These are phyloP conservation scores for Colletes latitarsis DNA, from an alignment of 1,140 invertebrate species.

Conservation along the genomic window DNA sequence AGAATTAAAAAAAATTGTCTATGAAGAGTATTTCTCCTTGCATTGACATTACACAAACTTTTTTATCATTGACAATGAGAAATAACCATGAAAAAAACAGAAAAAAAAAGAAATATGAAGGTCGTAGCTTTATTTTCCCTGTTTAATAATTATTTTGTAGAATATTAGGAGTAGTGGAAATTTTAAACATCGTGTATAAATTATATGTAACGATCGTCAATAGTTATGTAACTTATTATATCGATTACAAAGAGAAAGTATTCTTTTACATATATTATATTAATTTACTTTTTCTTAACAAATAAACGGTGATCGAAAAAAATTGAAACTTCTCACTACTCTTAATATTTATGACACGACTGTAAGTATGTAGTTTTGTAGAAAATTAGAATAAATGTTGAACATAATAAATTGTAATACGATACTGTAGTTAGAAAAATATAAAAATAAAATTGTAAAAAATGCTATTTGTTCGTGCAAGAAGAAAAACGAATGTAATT, in stretches of 20 bases:
- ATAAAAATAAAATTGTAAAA: constrained; percentile 13
- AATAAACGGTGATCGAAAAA: not conserved
- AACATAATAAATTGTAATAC: constrained; percentile 21
- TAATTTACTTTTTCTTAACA: not conserved
- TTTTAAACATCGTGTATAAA: constrained; percentile 9
- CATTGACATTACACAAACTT: not conserved
- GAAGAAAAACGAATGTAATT: constrained; percentile 32
- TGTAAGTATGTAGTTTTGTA: not conserved
- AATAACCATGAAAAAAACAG: not conserved
- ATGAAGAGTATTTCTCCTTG: not conserved
- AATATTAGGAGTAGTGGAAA: constrained; percentile 17
- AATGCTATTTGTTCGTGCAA: constrained; percentile 22
- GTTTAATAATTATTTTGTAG: constrained; percentile 1
- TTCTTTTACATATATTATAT: not conserved
- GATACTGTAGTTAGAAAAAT: constrained; percentile 15
- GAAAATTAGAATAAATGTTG: constrained; percentile 14
- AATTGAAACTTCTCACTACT: not conserved
- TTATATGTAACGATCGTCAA: not conserved
- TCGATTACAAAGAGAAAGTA: not conserved
- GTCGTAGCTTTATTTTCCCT: not conserved
- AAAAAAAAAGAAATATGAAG: not conserved
- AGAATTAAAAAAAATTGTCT: not conserved
- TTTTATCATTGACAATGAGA: not conserved
- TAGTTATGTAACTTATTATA: constrained; percentile 8
- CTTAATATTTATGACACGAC: constrained; percentile 2